Conservation (phyloP, 2,888 invertebrate genomes). For the Coleophora flavipennella region DNA sequence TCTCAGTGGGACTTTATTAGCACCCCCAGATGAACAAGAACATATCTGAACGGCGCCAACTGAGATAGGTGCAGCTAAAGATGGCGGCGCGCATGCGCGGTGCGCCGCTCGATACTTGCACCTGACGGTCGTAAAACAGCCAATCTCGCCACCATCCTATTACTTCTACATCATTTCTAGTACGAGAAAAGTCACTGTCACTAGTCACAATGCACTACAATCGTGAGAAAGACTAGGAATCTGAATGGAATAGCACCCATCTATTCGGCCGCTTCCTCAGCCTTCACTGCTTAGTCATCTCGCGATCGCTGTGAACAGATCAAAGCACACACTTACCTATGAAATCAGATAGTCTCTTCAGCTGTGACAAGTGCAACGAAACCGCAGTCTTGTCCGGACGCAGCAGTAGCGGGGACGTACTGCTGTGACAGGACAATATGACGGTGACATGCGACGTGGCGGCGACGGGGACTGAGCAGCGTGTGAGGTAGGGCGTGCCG, state of each 20-base stretch:
- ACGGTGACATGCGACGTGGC: conserved; percentile 71
- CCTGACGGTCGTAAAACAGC: conserved; percentile 39
- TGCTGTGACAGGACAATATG: conserved; percentile 99
- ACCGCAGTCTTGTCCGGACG: conserved; percentile 84
- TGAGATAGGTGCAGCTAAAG: conserved; percentile 46
- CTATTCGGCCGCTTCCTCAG: conserved; percentile 14
- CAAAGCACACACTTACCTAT: conserved; percentile 15
- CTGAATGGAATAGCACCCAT: background rate
- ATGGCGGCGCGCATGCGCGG: conserved; percentile 60
- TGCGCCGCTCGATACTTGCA: conserved; percentile 63
- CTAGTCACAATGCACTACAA: conserved; percentile 9
- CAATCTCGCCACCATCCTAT: conserved; percentile 25
- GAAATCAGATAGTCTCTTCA: conserved; percentile 6
- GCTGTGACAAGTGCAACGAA: conserved; percentile 32
- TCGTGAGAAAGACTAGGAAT: conserved; percentile 1
- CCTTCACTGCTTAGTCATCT: conserved; percentile 6
- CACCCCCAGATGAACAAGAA: conserved; percentile 37
- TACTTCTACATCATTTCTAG: conserved; percentile 1
- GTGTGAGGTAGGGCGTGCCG: conserved; percentile 65
- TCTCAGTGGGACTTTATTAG: conserved; percentile 23
- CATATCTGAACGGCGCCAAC: conserved; percentile 39
- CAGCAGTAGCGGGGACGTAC: conserved; percentile 92
- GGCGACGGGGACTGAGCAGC: conserved; percentile 59
- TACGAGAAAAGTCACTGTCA: conserved; percentile 18
- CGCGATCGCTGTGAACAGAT: conserved; percentile 27